These are phyloP conservation scores for Muraenolepis orangiensis DNA, from an alignment of 2,797 vertebrate species.

Conservation along the genomic window DNA sequence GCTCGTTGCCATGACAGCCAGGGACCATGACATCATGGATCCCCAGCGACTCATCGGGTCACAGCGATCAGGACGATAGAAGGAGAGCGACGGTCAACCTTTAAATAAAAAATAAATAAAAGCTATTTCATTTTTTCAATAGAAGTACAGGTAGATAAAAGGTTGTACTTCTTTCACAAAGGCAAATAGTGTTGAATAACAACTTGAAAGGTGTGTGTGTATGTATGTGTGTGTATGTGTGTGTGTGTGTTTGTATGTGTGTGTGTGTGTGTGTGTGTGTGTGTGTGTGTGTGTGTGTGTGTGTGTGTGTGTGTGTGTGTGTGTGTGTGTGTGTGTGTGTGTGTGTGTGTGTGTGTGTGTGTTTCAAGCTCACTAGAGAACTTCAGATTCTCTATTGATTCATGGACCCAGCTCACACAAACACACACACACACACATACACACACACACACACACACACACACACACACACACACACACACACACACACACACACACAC, in stretches of 20 bases:
- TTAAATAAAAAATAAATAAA: too few species aligned
- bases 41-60: too few species aligned
- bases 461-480: neutral
- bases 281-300: neutral
- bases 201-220: neutral
- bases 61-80: too few species aligned
- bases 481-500: neutral
- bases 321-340: constrained; percentile 2
- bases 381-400: constrained; percentile 46
- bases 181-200: too few species aligned
- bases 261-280: constrained; percentile 4
- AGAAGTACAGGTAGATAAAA: too few species aligned
- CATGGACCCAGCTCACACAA: constrained; percentile 26
- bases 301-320: neutral
- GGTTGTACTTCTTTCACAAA: too few species aligned
- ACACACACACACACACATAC: neutral
- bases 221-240: neutral
- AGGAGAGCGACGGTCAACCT: too few species aligned
- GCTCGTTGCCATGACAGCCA: too few species aligned
- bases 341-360: constrained; percentile 5
- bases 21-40: too few species aligned
- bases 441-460: neutral
- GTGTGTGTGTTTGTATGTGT: constrained; percentile 1
- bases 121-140: too few species aligned
- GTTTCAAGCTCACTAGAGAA: too few species aligned